Conservation (phyloP, 2,797 vertebrate species). For the Hypotaenidia philippensis region DNA sequence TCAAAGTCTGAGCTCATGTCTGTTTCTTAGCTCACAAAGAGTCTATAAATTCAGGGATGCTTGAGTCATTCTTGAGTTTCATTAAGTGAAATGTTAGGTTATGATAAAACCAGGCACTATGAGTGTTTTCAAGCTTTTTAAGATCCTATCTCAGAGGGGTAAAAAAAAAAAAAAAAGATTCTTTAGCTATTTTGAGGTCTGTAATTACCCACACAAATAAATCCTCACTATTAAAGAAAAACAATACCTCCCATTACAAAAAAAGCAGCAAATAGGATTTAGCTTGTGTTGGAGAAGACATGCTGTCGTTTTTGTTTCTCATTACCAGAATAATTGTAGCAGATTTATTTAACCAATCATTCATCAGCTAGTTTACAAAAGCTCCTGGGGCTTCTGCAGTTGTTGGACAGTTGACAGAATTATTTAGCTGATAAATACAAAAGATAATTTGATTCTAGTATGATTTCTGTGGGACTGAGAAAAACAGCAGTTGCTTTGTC, state of each 20-base stretch:
- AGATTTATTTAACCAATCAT: constrained; percentile 68
- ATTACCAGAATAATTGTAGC: constrained; percentile 62
- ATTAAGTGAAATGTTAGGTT: constrained; percentile 70
- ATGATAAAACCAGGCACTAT: constrained; percentile 57
- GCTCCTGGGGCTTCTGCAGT: constrained; percentile 53
- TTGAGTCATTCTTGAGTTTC: constrained; percentile 72
- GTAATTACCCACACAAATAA: constrained; percentile 59
- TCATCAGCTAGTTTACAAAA: constrained; percentile 59
- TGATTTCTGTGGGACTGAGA: neutral
- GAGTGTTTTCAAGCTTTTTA: constrained; percentile 40
- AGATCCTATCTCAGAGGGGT: constrained; percentile 46
- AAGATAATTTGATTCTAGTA: constrained; percentile 52
- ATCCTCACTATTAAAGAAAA: constrained; percentile 57
- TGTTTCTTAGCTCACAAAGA: constrained; percentile 72
- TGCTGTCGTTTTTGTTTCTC: constrained; percentile 55
- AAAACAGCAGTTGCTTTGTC: constrained; percentile 12
- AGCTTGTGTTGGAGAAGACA: constrained; percentile 48
- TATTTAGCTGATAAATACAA: constrained; percentile 59
- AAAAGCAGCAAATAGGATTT: constrained; percentile 61
- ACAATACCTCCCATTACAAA: constrained; percentile 39
- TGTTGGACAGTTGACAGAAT: constrained; percentile 65
- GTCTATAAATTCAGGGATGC: constrained; percentile 78
- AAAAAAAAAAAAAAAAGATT: neutral
- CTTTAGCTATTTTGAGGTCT: constrained; percentile 37
- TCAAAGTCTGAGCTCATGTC: constrained; percentile 83